Evolutionary conservation across 1,140 invertebrate species (phyloP), one percentile per base, ranked within the genome.

Genomic region (Leptoteleia sp.): DNA sequence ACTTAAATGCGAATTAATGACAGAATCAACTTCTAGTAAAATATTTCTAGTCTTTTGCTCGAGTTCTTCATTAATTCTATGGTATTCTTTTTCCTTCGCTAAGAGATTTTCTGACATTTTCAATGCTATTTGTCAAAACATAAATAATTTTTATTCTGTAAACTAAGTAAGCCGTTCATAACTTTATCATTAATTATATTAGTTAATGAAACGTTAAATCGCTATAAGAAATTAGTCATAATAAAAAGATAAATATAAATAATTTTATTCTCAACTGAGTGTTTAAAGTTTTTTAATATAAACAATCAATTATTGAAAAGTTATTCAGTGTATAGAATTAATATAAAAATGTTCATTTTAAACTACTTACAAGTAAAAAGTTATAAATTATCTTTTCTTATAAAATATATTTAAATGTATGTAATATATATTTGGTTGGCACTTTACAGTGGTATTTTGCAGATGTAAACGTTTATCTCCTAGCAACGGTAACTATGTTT

Each of bases 61-160:
- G 4, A 92, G 77, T 81, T 91, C 85, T 77, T 84, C 83, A 83
- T 91, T 92, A 45, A 90, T 77, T 75, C 86, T 86, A 19, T 81
- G 79, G 76, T 89, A 91, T 81, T 90, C 87, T 72, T 89, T 86
- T 80, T 92, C 91, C 78, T 88, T 91, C 13, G 62, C 70, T 33
- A 81, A 62, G 17, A 81, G 35, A 47, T 73, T 57, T 1, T 67
- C 47, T 1, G 70, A 31, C 71, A 80, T 80, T 57, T 45, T 6
- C n/a, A n/a, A n/a, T 38, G 16, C 27, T 29, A 8, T 29, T 8
- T 38, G 16, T n/a, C 35, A 12, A 5, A 9, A 17, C 11, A 42
- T 12, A 38, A 16, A 38, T 16, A 35, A 16, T 2, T 16, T 8
- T 37, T 13, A 37, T 4, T 6, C 1, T 37, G 0, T 22, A 22